Base-by-base conservation (phyloP, 2,113 vertebrate species). In the Poeciliopsis turrubarensis region DNA sequence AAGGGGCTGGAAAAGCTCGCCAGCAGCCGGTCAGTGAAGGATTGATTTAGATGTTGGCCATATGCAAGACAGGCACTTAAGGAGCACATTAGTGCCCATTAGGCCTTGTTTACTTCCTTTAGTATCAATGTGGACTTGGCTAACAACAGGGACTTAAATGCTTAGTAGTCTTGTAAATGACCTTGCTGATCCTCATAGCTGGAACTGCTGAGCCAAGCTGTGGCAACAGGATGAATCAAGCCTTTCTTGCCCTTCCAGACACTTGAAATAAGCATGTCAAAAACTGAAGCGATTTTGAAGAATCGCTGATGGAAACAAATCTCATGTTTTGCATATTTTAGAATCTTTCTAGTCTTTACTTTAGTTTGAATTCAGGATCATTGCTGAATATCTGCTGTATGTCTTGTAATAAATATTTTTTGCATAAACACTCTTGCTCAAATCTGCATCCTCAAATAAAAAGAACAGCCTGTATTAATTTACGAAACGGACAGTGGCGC, bases 41-140 rank as follows among this genome's bases (percentile, higher is more conserved):
- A 93, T 93, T 91, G 91, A 92, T 92, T 78, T 69, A 77, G 82
- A 85, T 79, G 22, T 78, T 74, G 82, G 66, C 85, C 82, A 68
- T 86, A 89, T 90, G 84, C 88, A 89, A 82, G 81, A 83, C 68
- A 47, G 77, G 87, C 90, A 87, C 89, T 92, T 92, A 89, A 87
- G 88, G 82, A 89, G 71, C 85, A 87, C 91, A 93, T 92, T 93
- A 93, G 84, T 79, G 47, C 31, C 88, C 90, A 92, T 93, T 93
- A 92, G 81, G 85, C 27, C 81, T 85, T 91, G 90, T 93, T 91
- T 91, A 89, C 89, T 85, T 90, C 85, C 85, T 63, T 73, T 74
- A 82, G 73, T 65, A 73, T 81, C 68, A 66, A 73, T 65, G 81
- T 57, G 65, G 80, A 81, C 80, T 82, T 83, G 91, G 88, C 81